Conservation (phyloP, 2,888 invertebrate genomes). For the Notocelia uddmanniana region DNA sequence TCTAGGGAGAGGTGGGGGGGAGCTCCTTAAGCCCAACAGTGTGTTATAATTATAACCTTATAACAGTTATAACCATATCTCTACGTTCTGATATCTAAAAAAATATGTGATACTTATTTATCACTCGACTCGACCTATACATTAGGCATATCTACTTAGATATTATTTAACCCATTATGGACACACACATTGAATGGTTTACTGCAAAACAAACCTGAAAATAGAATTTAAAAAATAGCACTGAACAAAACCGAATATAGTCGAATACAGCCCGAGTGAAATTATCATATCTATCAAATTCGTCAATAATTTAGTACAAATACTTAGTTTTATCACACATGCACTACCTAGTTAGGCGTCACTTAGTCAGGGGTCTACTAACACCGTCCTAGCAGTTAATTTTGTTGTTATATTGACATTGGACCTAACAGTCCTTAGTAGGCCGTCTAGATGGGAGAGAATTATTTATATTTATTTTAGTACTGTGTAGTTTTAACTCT, state of each 20-base stretch:
- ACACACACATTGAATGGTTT: neutral
- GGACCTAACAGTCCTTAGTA: slow-evolving; percentile 5
- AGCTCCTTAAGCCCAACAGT: too few relatives aligned
- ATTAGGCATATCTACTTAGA: too few relatives aligned
- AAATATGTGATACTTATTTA: too few relatives aligned
- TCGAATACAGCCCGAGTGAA: neutral
- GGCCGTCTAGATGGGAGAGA: slow-evolving; percentile 6
- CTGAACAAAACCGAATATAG: neutral
- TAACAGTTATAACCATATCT: too few relatives aligned
- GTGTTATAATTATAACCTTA: too few relatives aligned
- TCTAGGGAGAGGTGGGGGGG: too few relatives aligned
- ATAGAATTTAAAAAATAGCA: neutral
- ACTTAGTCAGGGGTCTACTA: slow-evolving; percentile 3
- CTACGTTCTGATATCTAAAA: too few relatives aligned
- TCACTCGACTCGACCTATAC: too few relatives aligned
- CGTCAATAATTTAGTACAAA: slow-evolving; percentile 56
- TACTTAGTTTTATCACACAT: slow-evolving; percentile 54
- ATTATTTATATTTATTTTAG: neutral
- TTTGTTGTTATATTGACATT: neutral
- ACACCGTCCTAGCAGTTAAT: neutral
- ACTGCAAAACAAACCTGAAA: neutral
- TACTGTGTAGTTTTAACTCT: neutral
- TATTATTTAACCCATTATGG: too few relatives aligned
- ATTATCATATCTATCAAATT: slow-evolving; percentile 34
- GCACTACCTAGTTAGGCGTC: slow-evolving; percentile 47